Evolutionary conservation across 2,888 invertebrate species (phyloP).

Genomic region (Parapristionchus giblindavisi): DNA sequence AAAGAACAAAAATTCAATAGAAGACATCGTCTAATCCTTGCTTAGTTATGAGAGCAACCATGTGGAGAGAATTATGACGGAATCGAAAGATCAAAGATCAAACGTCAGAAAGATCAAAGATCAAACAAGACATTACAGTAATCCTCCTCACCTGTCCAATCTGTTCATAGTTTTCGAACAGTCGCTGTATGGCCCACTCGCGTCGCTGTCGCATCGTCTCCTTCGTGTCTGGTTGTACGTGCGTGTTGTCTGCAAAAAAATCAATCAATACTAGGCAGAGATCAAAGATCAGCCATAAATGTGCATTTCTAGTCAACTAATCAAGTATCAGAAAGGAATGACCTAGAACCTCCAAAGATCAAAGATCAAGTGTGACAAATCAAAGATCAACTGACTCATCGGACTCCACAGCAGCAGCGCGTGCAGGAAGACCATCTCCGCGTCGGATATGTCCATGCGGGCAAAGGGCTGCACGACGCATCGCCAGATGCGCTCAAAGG

Average conservation of each 20-base stretch:
- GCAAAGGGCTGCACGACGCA: conserved; percentile 62
- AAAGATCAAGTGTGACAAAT: too few species aligned
- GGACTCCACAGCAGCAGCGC: conserved; percentile 59
- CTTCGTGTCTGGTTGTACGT: conserved; percentile 51
- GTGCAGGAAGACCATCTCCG: conserved; percentile 65
- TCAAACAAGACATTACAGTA: too few species aligned
- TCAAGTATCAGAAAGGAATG: background rate
- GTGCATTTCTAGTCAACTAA: too few species aligned
- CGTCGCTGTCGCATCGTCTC: conserved; percentile 50
- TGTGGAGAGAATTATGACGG: too few species aligned
- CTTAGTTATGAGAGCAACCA: too few species aligned
- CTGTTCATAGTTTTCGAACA: conserved; percentile 54
- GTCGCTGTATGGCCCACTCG: conserved; percentile 59
- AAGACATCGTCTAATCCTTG: too few species aligned
- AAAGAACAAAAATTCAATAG: too few species aligned
- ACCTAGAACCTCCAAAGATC: too few species aligned
- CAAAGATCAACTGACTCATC: conserved; percentile 50
- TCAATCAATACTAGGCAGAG: background rate
- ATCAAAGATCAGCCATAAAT: too few species aligned
- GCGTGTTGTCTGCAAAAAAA: conserved; percentile 51
- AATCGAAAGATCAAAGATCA: too few species aligned
- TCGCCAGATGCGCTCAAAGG: conserved; percentile 60
- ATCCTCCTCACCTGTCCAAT: conserved; percentile 36
- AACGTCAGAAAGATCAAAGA: too few species aligned
- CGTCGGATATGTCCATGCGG: conserved; percentile 59